Conservation (phyloP, 2,888 invertebrate genomes). For the Ochropacha duplaris region DNA sequence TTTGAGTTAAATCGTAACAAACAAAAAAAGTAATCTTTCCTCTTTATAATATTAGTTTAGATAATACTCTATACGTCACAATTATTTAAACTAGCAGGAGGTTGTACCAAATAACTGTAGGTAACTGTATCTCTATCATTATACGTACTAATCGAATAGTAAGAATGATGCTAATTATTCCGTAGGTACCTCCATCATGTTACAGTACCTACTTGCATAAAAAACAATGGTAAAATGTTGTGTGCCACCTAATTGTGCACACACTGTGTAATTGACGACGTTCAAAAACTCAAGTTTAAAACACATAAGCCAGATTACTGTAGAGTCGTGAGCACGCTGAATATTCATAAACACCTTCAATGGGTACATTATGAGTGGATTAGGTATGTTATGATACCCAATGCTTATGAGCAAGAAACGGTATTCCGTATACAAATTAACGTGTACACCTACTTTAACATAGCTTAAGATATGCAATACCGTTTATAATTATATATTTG, state of each 20-base stretch:
- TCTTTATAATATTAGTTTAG: no score
- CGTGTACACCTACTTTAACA: background rate
- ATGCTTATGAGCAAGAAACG: conserved; percentile 35
- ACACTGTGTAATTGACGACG: conserved; percentile 58
- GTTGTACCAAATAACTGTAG: background rate
- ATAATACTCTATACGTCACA: background rate
- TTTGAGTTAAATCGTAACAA: no score
- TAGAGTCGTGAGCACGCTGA: conserved; percentile 39
- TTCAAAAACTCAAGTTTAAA: conserved; percentile 31
- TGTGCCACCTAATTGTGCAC: conserved; percentile 62
- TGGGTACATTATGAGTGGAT: conserved; percentile 47
- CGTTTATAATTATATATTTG: conserved; percentile 1
- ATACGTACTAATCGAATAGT: no score
- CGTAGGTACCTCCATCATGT: background rate
- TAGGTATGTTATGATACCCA: conserved; percentile 37
- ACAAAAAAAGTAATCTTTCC: no score
- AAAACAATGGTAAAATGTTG: conserved; percentile 44
- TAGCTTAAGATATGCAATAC: background rate
- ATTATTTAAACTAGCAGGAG: background rate
- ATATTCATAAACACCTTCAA: conserved; percentile 55
- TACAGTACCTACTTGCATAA: conserved; percentile 10
- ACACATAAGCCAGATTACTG: conserved; percentile 34
- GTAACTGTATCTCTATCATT: no score
- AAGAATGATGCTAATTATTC: background rate
- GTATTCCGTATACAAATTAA: conserved; percentile 4